phyloP scores from a whole-genome alignment of 2,888 invertebrate species.

The Tetropium fuscum region DNA sequence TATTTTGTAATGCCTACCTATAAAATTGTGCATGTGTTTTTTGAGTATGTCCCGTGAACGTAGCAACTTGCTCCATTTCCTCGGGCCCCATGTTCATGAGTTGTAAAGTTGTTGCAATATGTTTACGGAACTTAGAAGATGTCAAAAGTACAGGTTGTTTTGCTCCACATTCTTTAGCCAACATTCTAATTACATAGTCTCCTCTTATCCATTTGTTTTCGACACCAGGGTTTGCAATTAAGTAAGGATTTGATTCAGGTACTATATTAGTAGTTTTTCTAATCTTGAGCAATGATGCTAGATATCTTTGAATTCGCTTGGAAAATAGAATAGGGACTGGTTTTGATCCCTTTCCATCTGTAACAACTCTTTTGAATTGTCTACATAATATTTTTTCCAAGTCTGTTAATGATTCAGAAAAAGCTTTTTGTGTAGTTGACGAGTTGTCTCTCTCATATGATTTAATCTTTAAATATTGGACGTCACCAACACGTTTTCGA shows the following conservation, averaged over 20 bases:
- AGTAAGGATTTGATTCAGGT: conserved; percentile 38
- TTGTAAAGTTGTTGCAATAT: conserved; percentile 39
- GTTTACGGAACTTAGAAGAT: conserved; percentile 36
- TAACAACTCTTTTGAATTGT: conserved; percentile 32
- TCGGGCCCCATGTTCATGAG: conserved; percentile 32
- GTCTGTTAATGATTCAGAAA: too few relatives aligned
- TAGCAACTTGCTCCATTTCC: conserved; percentile 40
- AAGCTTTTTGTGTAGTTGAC: too few relatives aligned
- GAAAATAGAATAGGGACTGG: conserved; percentile 39
- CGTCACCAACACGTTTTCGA: conserved; percentile 42
- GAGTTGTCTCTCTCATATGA: too few relatives aligned
- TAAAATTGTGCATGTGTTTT: conserved; percentile 34
- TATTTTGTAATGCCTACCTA: too few relatives aligned
- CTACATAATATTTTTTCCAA: conserved; percentile 30
- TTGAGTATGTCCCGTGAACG: conserved; percentile 39
- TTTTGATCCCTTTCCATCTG: conserved; percentile 37
- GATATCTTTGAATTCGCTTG: conserved; percentile 21
- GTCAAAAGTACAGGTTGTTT: conserved; percentile 38
- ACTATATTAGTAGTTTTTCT: conserved; percentile 36
- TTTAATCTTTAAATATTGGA: conserved; percentile 42
- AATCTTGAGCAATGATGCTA: conserved; percentile 31
- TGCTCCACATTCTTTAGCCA: conserved; percentile 39
- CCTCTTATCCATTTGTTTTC: conserved; percentile 40
- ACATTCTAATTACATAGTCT: conserved; percentile 29
- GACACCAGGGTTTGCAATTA: conserved; percentile 44